Conservation (phyloP, 64 coral and sea anemone genomes). For the Actinia tenebrosa region DNA sequence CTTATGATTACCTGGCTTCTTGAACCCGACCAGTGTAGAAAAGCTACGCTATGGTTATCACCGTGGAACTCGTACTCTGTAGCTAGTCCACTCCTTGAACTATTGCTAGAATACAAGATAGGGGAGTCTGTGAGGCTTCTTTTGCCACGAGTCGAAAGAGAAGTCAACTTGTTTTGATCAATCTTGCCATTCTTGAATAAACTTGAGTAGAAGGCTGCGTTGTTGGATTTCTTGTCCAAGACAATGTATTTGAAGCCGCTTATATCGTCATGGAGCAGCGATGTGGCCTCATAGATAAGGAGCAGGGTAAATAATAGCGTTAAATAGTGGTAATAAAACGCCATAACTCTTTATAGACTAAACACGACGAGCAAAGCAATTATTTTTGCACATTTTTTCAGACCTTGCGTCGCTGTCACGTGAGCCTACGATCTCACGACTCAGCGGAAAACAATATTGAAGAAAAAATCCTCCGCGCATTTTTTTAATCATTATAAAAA, state of each 20-base stretch:
- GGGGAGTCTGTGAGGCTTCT: neutral
- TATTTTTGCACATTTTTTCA: neutral
- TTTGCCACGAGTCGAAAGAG: neutral
- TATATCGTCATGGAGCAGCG: neutral
- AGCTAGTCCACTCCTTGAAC: slow-evolving; percentile 3
- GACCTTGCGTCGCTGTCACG: neutral
- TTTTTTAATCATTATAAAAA: neutral
- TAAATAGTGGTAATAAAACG: neutral
- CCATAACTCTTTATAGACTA: slow-evolving; percentile 5
- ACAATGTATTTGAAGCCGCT: neutral
- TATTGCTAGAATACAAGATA: neutral
- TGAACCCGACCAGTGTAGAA: slow-evolving; percentile 53
- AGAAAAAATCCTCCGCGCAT: neutral
- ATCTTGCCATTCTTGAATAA: slow-evolving; percentile 8
- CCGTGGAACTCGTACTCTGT: slow-evolving; percentile 47
- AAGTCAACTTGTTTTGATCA: neutral
- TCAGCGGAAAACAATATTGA: neutral
- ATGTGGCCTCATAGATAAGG: neutral
- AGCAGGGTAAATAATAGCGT: neutral
- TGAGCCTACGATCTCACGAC: neutral
- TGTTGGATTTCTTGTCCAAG: slow-evolving; percentile 7
- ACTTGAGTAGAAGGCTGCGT: slow-evolving; percentile 12
- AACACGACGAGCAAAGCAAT: neutral
- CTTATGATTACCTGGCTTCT: slow-evolving; percentile 28
- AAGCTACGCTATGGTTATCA: slow-evolving; percentile 54